Evolutionary conservation across 2,113 vertebrate species (phyloP).

Genomic region (Nipponia nippon): DNA sequence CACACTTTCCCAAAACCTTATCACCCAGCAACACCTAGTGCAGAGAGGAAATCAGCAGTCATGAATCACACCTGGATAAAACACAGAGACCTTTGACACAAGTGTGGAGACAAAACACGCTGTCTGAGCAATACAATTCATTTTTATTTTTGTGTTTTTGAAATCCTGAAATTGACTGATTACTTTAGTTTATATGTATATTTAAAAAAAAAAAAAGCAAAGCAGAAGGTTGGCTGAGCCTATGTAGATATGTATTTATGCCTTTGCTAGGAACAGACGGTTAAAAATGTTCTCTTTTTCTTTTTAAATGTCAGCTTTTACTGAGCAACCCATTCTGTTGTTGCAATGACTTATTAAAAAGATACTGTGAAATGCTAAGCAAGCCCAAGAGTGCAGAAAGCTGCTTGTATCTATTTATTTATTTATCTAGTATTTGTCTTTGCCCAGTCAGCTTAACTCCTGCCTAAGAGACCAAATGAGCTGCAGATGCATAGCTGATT

Average conservation of each 20-base stretch:
- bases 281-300: background rate
- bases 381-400: background rate
- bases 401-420: background rate
- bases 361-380: background rate
- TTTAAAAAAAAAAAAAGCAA: background rate
- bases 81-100: background rate
- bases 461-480: background rate
- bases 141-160: background rate
- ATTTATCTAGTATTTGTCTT: background rate
- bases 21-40: background rate
- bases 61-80: background rate
- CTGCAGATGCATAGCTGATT: background rate
- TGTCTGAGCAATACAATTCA: background rate
- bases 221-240: background rate
- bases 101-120: background rate
- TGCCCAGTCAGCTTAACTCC: background rate
- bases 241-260: background rate
- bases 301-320: background rate
- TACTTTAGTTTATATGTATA: background rate
- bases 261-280: background rate
- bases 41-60: background rate
- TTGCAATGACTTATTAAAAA: background rate
- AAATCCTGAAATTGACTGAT: background rate
- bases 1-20: background rate
- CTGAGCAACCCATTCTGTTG: background rate